phyloP scores from a whole-genome alignment of 2,888 invertebrate species.

The Entomobrya proxima region DNA sequence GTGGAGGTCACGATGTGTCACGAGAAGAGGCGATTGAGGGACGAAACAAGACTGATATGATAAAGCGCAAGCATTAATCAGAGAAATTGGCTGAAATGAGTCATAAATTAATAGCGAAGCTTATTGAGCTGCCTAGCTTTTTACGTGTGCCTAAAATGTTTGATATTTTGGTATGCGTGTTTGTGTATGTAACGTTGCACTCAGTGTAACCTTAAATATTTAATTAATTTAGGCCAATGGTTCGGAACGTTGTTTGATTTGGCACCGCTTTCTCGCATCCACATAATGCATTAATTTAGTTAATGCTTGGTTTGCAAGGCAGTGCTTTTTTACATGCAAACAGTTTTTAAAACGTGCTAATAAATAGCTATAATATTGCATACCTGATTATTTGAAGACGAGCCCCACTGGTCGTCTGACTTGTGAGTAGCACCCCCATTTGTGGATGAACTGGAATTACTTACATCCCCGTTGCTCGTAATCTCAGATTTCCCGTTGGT shows the following conservation, averaged over 20 bases:
- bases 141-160: too few relatives aligned
- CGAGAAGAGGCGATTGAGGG: neutral
- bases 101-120: neutral
- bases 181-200: neutral
- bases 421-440: conserved; percentile 45
- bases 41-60: too few relatives aligned
- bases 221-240: neutral
- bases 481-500: conserved; percentile 46
- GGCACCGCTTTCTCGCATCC: neutral
- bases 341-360: too few relatives aligned
- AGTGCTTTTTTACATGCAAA: too few relatives aligned
- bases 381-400: conserved; percentile 51
- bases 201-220: neutral
- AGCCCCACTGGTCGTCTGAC: conserved; percentile 47
- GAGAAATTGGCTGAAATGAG: neutral
- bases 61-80: neutral
- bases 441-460: conserved; percentile 3
- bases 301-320: neutral
- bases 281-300: neutral
- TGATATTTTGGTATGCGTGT: too few relatives aligned
- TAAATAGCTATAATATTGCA: neutral
- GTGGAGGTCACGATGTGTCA: neutral
- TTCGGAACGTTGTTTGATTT: neutral
- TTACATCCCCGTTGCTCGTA: conserved; percentile 36
- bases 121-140: too few relatives aligned